Evolutionary conservation across 2,888 invertebrate species (phyloP).

Genomic region (Mimachlamys varia): DNA sequence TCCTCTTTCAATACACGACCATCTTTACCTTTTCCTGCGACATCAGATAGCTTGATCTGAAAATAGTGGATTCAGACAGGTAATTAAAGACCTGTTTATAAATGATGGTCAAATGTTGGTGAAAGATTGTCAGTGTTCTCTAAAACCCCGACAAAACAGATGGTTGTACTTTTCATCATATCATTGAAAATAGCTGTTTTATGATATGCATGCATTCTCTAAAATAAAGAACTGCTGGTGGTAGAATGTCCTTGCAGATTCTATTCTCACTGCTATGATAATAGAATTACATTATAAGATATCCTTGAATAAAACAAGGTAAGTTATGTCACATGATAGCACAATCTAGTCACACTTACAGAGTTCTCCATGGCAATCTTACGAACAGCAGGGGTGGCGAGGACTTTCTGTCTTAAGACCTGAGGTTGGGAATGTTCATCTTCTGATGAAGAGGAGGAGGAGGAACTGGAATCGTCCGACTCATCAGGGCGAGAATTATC

Average conservation of each 20-base stretch:
- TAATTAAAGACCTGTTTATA: neutral
- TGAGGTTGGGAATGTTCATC: conserved; percentile 53
- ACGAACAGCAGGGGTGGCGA: conserved; percentile 97
- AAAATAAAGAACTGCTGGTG: too few relatives aligned
- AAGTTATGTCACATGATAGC: neutral
- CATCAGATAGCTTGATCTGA: conserved; percentile 87
- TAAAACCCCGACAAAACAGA: too few relatives aligned
- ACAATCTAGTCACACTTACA: conserved; percentile 81
- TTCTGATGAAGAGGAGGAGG: conserved; percentile 54
- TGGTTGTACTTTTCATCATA: too few relatives aligned
- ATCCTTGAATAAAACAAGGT: too few relatives aligned
- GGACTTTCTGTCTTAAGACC: conserved; percentile 80
- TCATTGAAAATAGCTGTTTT: too few relatives aligned
- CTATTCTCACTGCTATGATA: too few relatives aligned
- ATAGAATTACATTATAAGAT: too few relatives aligned
- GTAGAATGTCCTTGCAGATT: too few relatives aligned
- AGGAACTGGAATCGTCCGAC: conserved; percentile 45
- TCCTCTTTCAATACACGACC: conserved; percentile 98
- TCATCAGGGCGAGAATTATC: neutral
- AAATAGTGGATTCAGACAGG: neutral
- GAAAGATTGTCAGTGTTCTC: too few relatives aligned
- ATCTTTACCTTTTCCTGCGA: conserved; percentile 87
- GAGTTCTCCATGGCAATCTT: conserved; percentile 95
- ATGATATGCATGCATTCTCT: too few relatives aligned
- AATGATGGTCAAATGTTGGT: too few relatives aligned